Conservation (phyloP, 2,113 vertebrate species). For the Saccopteryx bilineata region DNA sequence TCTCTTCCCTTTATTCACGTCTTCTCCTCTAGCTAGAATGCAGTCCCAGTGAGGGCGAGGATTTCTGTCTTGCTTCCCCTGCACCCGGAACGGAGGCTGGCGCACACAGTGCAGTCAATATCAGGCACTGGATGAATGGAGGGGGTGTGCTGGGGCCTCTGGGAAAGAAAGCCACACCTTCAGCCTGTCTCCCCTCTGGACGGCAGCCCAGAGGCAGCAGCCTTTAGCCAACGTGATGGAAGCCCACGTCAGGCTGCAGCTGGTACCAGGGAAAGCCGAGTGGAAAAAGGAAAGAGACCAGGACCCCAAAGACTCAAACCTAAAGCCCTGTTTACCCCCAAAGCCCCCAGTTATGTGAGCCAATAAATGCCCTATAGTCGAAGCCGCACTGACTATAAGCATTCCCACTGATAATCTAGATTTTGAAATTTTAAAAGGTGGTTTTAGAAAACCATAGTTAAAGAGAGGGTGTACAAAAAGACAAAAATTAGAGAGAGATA, state of each 20-base stretch:
- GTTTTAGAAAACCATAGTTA: neutral
- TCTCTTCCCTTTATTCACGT: neutral
- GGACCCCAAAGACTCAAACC: neutral
- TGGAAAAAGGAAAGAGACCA: neutral
- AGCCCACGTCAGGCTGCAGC: neutral
- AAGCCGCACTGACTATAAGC: neutral
- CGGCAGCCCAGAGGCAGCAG: neutral
- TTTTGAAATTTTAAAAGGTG: neutral
- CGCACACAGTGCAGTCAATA: rapidly evolving
- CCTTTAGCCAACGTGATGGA: neutral
- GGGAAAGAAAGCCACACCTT: neutral
- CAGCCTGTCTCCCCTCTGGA: neutral
- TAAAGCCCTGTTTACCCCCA: neutral
- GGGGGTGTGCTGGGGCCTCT: neutral
- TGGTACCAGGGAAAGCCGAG: neutral
- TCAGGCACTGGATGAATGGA: neutral
- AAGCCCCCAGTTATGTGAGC: neutral
- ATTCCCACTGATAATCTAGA: neutral
- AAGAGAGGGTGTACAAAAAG: neutral
- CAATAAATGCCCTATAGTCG: neutral
- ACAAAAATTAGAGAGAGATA: neutral
- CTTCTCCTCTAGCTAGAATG: neutral
- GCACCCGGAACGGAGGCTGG: neutral
- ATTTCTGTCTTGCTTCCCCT: neutral
- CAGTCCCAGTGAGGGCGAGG: neutral